Conservation (phyloP, 2,113 vertebrate genomes). For the Irena cyanogastra region DNA sequence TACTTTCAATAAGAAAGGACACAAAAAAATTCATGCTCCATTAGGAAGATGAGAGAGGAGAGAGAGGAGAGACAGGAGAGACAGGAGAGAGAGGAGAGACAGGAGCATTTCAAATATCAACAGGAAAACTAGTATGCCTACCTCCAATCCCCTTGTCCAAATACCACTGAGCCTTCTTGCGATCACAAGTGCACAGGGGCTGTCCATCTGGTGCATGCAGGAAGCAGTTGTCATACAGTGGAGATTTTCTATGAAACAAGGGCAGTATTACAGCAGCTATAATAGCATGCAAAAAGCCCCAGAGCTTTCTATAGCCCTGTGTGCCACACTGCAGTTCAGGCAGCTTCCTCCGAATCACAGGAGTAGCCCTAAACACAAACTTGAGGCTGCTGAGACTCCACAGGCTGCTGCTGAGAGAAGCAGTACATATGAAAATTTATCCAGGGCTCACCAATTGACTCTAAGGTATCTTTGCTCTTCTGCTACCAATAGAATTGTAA, state of each 20-base stretch:
- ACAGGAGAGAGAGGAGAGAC: too few relatives aligned
- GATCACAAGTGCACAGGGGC: slow-evolving; percentile 95
- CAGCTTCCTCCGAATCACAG: neutral
- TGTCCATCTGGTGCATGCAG: slow-evolving; percentile 94
- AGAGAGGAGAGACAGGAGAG: neutral
- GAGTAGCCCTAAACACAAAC: neutral
- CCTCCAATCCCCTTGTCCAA: slow-evolving; percentile 97
- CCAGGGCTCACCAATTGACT: neutral
- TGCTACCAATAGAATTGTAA: neutral
- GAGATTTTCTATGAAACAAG: slow-evolving; percentile 83
- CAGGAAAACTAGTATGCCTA: slow-evolving; percentile 29
- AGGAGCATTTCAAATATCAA: neutral
- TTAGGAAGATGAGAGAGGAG: neutral
- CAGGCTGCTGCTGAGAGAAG: neutral
- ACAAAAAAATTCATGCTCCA: neutral
- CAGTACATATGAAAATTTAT: neutral
- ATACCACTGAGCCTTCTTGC: slow-evolving; percentile 98
- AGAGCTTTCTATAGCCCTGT: neutral
- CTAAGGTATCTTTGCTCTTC: neutral
- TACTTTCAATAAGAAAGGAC: neutral
- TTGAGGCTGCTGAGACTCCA: neutral
- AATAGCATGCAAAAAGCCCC: rapidly evolving
- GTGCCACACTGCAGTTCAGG: neutral
- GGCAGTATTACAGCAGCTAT: neutral
- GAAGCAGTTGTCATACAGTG: slow-evolving; percentile 97